Base-by-base conservation (phyloP, 1,140 invertebrate genomes). In the Melipona quadrifasciata region DNA sequence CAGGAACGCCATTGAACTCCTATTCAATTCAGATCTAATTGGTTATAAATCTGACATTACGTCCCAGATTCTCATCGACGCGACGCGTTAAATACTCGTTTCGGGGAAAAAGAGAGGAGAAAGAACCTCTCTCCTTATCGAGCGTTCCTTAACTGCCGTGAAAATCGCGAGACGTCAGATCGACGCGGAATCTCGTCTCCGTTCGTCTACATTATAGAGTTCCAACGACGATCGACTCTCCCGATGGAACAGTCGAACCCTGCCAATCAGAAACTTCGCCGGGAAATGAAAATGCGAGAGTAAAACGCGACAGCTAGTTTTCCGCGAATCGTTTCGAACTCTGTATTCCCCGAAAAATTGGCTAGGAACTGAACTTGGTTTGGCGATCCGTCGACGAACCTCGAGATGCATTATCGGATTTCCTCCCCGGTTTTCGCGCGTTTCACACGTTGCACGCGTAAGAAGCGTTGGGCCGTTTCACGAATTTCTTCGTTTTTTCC, bases 351-450 rank as follows among this genome's bases (percentile, higher is more conserved):
- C 53, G 24, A 39, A 24, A 80, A 74, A 65, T 24, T 82, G 24
- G 51, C 24, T 83, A 78, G 74, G 65, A 78, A 78, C 74, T 77
- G 81, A 83, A 83, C 34, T 55, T 61, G 58, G 51, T 12, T 55
- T 55, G 47, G 27, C 80, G 58, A 75, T 65, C 27, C 71, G 19
- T 65, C 47, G n/a, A 65, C 79, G 79, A 31, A 55, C 19, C 39
- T 24, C n/a, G 58, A 55, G 53, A 68, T 55, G 16, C 21, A 55
- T 53, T 24, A 21, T 72, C 17, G 39, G 39, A 72, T 51, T 53
- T 72, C 27, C 8, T 19, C n/a, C 39, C 39, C 39, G 39, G 27
- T 19, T 74, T 74, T 55, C 72, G 27, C 47, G 17, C 12, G 58
- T 61, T 21, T 61, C 39, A 47, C 39, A 12, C 14, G 51, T 53